phyloP scores from a whole-genome alignment of 2,888 invertebrate genomes.

The Periphyllus acericola region DNA sequence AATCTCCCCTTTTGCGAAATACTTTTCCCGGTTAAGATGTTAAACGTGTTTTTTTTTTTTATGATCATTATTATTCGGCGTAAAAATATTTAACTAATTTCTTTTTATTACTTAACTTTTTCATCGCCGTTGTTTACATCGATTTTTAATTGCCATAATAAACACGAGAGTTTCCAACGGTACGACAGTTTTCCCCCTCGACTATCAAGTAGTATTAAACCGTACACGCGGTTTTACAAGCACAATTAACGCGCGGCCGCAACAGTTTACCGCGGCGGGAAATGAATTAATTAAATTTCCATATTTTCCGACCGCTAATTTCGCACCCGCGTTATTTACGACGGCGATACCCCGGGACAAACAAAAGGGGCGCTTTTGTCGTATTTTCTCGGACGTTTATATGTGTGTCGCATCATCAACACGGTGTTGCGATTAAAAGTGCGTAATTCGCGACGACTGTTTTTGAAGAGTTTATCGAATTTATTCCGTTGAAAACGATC shows the following conservation, averaged over 20 bases:
- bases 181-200: conserved; percentile 50
- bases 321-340: background rate
- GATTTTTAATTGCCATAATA: conserved; percentile 60
- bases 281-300: conserved; percentile 56
- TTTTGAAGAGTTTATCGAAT: too few species aligned
- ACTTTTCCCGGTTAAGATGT: conserved; percentile 35
- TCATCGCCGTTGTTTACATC: conserved; percentile 31
- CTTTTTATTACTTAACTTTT: conserved; percentile 36
- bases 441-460: too few species aligned
- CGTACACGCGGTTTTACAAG: conserved; percentile 45
- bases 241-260: conserved; percentile 45
- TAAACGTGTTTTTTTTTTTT: conserved; percentile 29
- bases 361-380: background rate
- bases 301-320: conserved; percentile 45
- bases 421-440: too few species aligned
- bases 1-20: conserved; percentile 54
- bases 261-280: too few species aligned
- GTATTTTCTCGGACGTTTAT: background rate
- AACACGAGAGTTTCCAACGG: conserved; percentile 52
- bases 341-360: background rate
- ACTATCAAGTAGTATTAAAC: conserved; percentile 32
- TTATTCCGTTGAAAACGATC: too few species aligned
- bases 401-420: too few species aligned
- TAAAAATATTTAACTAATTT: conserved; percentile 37
- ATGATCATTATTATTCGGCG: conserved; percentile 32